phyloP scores from a whole-genome alignment of 2,888 invertebrate genomes.

The Sericinus montela region DNA sequence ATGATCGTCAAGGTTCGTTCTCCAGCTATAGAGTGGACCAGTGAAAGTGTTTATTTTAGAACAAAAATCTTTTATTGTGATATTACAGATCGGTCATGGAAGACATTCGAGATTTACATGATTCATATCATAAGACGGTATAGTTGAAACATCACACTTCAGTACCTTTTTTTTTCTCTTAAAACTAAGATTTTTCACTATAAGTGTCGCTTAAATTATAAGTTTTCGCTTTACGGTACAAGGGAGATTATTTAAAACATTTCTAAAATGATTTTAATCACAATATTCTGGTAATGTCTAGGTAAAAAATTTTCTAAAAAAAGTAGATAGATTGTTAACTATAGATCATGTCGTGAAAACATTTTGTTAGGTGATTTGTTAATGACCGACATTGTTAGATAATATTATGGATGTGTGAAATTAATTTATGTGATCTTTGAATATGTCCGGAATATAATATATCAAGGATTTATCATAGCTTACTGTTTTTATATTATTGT shows the following conservation, averaged over 20 bases:
- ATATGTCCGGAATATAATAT: conserved; percentile 55
- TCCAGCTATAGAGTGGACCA: conserved; percentile 15
- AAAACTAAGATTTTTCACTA: conserved; percentile 42
- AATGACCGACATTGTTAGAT: conserved; percentile 64
- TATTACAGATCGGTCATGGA: conserved; percentile 25
- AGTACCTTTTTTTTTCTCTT: conserved; percentile 25
- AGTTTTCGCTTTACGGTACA: conserved; percentile 60
- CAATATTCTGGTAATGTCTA: conserved; percentile 51
- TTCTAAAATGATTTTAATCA: conserved; percentile 67
- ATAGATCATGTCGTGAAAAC: conserved; percentile 53
- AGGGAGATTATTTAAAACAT: conserved; percentile 67
- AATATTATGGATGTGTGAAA: conserved; percentile 60
- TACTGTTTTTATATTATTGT: conserved; percentile 70
- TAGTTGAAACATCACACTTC: conserved; percentile 26
- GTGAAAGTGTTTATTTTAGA: conserved; percentile 25
- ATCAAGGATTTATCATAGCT: conserved; percentile 63
- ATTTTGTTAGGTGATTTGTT: conserved; percentile 67
- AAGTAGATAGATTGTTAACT: conserved; percentile 60
- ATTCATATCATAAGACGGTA: conserved; percentile 25
- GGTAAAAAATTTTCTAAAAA: conserved; percentile 51
- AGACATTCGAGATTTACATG: conserved; percentile 33
- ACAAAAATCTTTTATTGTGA: conserved; percentile 30
- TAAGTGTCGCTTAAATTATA: conserved; percentile 58
- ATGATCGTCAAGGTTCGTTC: no score
- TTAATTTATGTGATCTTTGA: conserved; percentile 60